Conservation (phyloP, 2,113 vertebrate species). For the Boleophthalmus pectinirostris region DNA sequence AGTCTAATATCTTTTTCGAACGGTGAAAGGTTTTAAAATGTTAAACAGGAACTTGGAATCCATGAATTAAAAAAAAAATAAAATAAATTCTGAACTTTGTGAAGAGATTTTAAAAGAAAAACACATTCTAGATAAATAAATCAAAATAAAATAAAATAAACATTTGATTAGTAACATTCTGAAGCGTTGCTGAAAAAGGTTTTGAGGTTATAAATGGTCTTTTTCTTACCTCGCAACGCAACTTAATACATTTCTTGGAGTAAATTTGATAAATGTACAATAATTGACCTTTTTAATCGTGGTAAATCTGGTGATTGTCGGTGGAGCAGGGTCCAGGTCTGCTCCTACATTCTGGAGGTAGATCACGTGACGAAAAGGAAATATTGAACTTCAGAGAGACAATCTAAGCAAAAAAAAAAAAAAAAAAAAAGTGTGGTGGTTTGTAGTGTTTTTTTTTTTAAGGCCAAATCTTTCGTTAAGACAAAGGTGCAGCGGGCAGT, state of each 20-base stretch:
- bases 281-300: background rate
- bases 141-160: too few relatives aligned
- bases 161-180: too few relatives aligned
- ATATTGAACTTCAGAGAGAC: background rate
- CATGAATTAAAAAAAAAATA: too few relatives aligned
- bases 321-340: conserved; percentile 49
- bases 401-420: conserved; percentile 32
- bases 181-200: too few relatives aligned
- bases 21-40: too few relatives aligned
- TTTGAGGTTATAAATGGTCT: too few relatives aligned
- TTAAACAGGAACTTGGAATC: too few relatives aligned
- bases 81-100: too few relatives aligned
- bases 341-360: conserved; percentile 62
- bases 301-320: conserved; percentile 56
- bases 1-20: too few relatives aligned
- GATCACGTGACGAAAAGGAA: conserved; percentile 44
- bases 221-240: too few relatives aligned
- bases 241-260: background rate
- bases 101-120: too few relatives aligned
- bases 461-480: conserved; percentile 76
- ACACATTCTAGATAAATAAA: too few relatives aligned
- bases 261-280: background rate
- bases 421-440: conserved; percentile 60
- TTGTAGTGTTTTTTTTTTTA: conserved; percentile 51
- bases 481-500: conserved; percentile 57